These are phyloP conservation scores for Gymnoscelis rufifasciata DNA, from an alignment of 2,888 invertebrate genomes.

Conservation along the genomic window DNA sequence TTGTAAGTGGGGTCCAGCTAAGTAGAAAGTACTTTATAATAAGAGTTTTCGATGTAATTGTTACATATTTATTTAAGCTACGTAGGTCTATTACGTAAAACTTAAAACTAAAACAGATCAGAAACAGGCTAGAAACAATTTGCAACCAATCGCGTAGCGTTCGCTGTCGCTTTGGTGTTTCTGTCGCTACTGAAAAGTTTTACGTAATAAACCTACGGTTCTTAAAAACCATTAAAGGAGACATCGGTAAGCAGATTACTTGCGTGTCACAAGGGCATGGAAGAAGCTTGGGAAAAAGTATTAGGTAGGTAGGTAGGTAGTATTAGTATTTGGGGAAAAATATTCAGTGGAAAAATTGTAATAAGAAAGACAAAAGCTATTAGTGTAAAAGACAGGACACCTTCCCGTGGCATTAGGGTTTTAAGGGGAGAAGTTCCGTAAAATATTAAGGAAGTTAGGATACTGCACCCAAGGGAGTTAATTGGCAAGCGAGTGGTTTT, in stretches of 20 bases:
- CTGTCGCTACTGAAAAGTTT: too few relatives aligned
- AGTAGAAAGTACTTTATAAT: neutral
- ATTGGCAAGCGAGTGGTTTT: slow-evolving; percentile 26
- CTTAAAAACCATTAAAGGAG: neutral
- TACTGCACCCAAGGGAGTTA: slow-evolving; percentile 13
- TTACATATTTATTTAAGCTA: slow-evolving; percentile 2
- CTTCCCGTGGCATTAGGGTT: neutral
- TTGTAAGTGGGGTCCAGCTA: slow-evolving; percentile 20
- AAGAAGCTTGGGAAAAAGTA: too few relatives aligned
- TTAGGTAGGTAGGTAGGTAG: too few relatives aligned
- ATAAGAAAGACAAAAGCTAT: neutral
- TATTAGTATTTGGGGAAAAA: neutral
- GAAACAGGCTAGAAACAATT: too few relatives aligned
- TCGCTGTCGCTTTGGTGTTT: too few relatives aligned
- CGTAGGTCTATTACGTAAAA: too few relatives aligned
- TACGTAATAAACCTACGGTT: too few relatives aligned
- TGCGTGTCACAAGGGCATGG: neutral
- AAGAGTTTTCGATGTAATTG: slow-evolving; percentile 3
- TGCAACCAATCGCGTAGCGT: too few relatives aligned
- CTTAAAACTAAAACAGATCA: too few relatives aligned
- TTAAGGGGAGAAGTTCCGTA: slow-evolving; percentile 5
- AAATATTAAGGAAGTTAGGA: slow-evolving; percentile 7
- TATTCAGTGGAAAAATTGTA: neutral
- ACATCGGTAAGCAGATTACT: slow-evolving; percentile 2
- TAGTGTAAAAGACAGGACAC: slow-evolving; percentile 1